phyloP scores from a whole-genome alignment of 2,888 invertebrate genomes.

The Cephus pygmeus region DNA sequence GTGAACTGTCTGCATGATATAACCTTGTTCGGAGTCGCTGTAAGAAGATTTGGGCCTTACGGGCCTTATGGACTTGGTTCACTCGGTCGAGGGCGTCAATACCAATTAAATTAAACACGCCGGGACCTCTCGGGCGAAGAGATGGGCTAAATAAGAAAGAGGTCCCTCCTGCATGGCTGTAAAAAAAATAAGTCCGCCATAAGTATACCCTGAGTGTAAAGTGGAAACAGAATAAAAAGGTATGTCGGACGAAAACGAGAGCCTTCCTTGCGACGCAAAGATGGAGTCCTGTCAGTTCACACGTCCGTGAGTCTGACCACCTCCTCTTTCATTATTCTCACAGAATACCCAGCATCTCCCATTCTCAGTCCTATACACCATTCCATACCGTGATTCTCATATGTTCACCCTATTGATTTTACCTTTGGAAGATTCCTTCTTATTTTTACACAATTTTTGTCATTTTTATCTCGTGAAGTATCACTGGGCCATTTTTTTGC shows the following conservation, averaged over 20 bases:
- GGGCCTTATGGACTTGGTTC: not conserved
- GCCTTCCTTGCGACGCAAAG: slow-evolving; percentile 37
- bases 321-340: slow-evolving; percentile 35
- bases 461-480: too few relatives aligned
- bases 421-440: not conserved
- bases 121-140: slow-evolving; percentile 41
- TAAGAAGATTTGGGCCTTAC: slow-evolving; percentile 1
- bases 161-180: slow-evolving; percentile 42
- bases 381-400: too few relatives aligned
- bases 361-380: not conserved
- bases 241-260: slow-evolving; percentile 45
- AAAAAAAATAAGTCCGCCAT: slow-evolving; percentile 54
- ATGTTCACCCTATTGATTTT: slow-evolving; percentile 13
- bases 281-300: slow-evolving; percentile 54
- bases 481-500: too few relatives aligned
- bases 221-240: slow-evolving; percentile 53
- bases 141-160: slow-evolving; percentile 50
- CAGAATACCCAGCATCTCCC: slow-evolving; percentile 6
- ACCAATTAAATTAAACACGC: slow-evolving; percentile 60
- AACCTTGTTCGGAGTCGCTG: slow-evolving; percentile 6
- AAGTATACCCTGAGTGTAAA: slow-evolving; percentile 57
- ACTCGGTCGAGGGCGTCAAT: slow-evolving; percentile 55
- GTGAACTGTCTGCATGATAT: not conserved
- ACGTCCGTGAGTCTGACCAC: slow-evolving; percentile 44
- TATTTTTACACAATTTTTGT: too few relatives aligned